phyloP scores from a whole-genome alignment of 2,797 vertebrate genomes.

The Podargus strigoides region DNA sequence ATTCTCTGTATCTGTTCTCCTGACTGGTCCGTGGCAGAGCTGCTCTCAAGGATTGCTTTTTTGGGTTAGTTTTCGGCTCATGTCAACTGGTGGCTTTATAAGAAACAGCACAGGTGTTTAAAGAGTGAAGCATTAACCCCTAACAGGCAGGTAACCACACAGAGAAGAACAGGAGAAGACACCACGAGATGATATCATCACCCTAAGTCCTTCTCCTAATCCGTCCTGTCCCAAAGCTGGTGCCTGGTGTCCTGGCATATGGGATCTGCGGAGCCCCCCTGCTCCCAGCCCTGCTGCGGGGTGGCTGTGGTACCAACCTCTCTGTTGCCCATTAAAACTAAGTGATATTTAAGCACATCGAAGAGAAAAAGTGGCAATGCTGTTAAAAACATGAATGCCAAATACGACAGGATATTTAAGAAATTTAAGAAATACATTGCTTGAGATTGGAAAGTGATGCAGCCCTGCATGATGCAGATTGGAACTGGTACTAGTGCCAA shows the following conservation, averaged over 20 bases:
- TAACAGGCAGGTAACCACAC: neutral
- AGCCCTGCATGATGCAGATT: neutral
- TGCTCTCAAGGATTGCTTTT: neutral
- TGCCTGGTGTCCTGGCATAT: rapidly evolving
- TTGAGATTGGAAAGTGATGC: neutral
- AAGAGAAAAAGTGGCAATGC: neutral
- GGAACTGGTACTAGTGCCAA: neutral
- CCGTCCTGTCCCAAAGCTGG: neutral
- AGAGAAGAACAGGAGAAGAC: neutral
- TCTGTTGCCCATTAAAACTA: neutral
- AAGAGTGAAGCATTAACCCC: neutral
- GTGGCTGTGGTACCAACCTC: neutral
- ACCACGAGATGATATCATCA: rapidly evolving
- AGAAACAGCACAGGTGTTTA: neutral
- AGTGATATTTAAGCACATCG: neutral
- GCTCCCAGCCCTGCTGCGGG: rapidly evolving
- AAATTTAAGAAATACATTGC: neutral
- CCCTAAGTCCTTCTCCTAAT: neutral
- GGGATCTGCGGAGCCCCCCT: rapidly evolving
- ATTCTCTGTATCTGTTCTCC: neutral
- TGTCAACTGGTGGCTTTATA: neutral
- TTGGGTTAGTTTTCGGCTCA: neutral
- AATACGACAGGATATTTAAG: neutral
- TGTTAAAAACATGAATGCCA: neutral
- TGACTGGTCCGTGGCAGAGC: neutral